Base-by-base conservation (phyloP, 1,140 invertebrate genomes). In the Papilio machaon region DNA sequence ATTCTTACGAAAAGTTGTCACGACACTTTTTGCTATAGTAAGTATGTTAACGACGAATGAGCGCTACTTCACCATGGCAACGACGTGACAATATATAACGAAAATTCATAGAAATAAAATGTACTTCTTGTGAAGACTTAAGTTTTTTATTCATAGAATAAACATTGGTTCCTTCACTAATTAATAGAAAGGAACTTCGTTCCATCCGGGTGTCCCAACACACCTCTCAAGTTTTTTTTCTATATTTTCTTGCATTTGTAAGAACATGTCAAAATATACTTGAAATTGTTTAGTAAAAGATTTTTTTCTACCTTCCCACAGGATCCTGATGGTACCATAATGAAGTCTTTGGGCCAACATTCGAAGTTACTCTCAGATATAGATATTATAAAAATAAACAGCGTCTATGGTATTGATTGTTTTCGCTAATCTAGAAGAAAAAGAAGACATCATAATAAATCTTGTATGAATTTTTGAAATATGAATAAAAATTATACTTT, bases 361-460 rank as follows among this genome's bases (percentile, higher is more conserved):
- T n/a, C 81, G 0, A 17, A 88, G 35, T 82, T 92, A 1, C 82
- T 94, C 0, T 94, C 92, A 5, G 85, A 92, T 2, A 30, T 64
- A 2, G 92, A 94, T 49, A 84, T 94, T 0, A 73, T 91, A 1
- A 94, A 92, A 81, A 93, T 94, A 17, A 94, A 94, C 60, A 90
- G 86, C 8, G 87, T 94, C 0, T 94, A 94, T 47, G 92, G 90
- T 1, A 75, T 86, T 0, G n/a, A 86, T 15, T 94, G 92, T 64
- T 91, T 91, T 46, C 73, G 75, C 3, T 75, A 83, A 49, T 82
- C 1, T 17, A 38, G 8, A 17, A 80, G 52, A n/a, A 70, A 70
- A 15, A 70, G 60, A 64, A 30, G 60, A 64, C 9, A 64, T 64
- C 19, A 70, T 70, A 15, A 70, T 70, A 35, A 70, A 70, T 35